Evolutionary conservation across 2,797 vertebrate genomes (phyloP).

Genomic region (Spheniscus humboldti): DNA sequence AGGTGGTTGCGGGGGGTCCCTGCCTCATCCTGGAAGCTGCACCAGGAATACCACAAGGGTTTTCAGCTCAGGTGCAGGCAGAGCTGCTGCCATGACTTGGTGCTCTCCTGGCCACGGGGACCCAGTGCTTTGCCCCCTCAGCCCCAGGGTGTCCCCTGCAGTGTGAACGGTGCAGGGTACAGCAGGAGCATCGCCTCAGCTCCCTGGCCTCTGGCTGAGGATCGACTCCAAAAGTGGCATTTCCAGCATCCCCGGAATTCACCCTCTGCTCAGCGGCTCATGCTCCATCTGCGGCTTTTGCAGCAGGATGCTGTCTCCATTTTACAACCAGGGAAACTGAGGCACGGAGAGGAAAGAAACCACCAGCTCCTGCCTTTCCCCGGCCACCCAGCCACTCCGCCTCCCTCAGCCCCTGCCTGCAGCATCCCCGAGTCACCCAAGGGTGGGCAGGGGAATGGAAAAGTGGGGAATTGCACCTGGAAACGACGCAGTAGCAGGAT

Average conservation of each 20-base stretch:
- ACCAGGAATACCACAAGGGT: rapidly evolving
- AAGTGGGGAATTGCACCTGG: neutral
- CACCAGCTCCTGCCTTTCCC: neutral
- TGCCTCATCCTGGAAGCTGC: neutral
- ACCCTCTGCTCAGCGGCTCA: neutral
- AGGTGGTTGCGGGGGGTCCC: neutral
- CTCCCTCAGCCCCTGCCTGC: neutral
- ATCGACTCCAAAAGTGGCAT: rapidly evolving
- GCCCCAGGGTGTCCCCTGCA: rapidly evolving
- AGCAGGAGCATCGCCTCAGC: neutral
- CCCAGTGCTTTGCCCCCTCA: rapidly evolving
- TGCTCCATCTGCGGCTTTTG: rapidly evolving
- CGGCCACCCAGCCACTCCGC: neutral
- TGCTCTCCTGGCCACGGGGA: neutral
- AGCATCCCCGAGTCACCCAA: rapidly evolving
- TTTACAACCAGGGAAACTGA: neutral
- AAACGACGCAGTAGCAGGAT: neutral
- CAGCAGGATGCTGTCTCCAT: neutral
- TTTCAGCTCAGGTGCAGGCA: neutral
- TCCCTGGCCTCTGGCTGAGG: neutral
- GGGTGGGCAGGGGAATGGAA: neutral
- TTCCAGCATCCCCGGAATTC: neutral
- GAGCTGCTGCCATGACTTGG: neutral
- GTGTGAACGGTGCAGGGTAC: neutral
- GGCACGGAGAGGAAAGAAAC: neutral